Evolutionary conservation across 2,888 invertebrate species (phyloP).

Genomic region (Danaus chrysippus): DNA sequence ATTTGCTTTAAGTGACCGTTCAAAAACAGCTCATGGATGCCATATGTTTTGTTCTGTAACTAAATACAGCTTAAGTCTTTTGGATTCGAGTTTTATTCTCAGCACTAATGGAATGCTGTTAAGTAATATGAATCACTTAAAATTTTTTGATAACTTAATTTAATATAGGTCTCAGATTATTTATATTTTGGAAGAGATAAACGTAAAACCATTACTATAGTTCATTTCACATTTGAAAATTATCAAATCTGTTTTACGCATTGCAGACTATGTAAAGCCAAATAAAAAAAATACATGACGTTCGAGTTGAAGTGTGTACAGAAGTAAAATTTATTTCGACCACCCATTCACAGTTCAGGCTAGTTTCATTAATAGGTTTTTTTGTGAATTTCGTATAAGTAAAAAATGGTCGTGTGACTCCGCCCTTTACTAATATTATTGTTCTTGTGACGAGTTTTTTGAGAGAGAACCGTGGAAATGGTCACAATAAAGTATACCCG

Average conservation of each 20-base stretch:
- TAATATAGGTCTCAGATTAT: not conserved
- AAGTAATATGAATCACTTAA: not conserved
- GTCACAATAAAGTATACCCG: slow-evolving; percentile 16
- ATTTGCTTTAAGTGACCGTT: slow-evolving; percentile 40
- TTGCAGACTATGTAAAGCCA: not conserved
- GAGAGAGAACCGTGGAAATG: slow-evolving; percentile 20
- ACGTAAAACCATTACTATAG: too few species aligned
- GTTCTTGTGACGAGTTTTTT: slow-evolving; percentile 24
- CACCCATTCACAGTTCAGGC: slow-evolving; percentile 22
- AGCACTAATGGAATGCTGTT: slow-evolving; percentile 11
- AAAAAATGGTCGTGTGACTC: slow-evolving; percentile 25
- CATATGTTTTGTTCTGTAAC: slow-evolving; percentile 39
- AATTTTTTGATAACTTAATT: not conserved
- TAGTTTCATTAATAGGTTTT: slow-evolving; percentile 27
- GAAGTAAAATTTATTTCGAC: slow-evolving; percentile 11
- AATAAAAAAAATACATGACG: not conserved
- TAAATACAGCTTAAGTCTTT: slow-evolving; percentile 25
- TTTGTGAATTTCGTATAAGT: slow-evolving; percentile 26
- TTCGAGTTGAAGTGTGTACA: not conserved
- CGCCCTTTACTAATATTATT: slow-evolving; percentile 23
- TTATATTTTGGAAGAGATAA: not conserved
- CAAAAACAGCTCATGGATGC: slow-evolving; percentile 36
- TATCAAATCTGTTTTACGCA: too few species aligned
- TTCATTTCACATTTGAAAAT: too few species aligned
- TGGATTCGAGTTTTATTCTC: slow-evolving; percentile 16